Conservation (phyloP, 2,113 vertebrate species). For the Genyomyrus donnyi region DNA sequence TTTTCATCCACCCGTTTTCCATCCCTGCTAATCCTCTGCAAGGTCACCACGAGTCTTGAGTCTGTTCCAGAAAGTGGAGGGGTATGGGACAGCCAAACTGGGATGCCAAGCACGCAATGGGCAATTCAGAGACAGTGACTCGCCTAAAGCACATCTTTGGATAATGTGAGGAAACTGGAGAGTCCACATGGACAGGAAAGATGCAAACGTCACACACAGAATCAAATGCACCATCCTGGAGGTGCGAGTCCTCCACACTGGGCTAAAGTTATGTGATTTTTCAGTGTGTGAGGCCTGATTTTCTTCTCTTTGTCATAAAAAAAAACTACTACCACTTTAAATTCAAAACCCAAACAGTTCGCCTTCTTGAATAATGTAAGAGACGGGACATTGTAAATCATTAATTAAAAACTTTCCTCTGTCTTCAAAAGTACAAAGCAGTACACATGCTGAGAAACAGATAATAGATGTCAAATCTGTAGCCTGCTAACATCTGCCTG, state of each 20-base stretch:
- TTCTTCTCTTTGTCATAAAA: neutral
- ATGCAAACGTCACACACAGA: neutral
- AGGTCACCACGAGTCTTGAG: neutral
- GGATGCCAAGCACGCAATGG: neutral
- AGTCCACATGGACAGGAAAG: neutral
- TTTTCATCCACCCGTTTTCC: neutral
- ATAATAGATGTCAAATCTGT: conserved; percentile 43
- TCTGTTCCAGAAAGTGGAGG: neutral
- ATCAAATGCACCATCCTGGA: neutral
- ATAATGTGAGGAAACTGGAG: neutral
- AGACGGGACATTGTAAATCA: neutral
- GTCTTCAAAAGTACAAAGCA: neutral
- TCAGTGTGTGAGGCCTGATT: neutral
- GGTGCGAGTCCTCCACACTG: neutral
- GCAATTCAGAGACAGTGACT: neutral
- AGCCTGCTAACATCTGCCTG: conserved; percentile 49
- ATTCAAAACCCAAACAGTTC: neutral
- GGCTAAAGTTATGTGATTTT: neutral
- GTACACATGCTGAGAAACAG: conserved; percentile 23
- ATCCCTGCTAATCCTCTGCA: neutral
- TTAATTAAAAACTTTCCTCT: neutral
- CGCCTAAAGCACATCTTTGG: neutral
- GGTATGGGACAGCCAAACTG: neutral
- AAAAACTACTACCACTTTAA: neutral
- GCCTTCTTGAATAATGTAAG: neutral